Evolutionary conservation across 2,888 invertebrate species (phyloP), one percentile per base, ranked within the genome.

Genomic region (Philonicus albiceps): DNA sequence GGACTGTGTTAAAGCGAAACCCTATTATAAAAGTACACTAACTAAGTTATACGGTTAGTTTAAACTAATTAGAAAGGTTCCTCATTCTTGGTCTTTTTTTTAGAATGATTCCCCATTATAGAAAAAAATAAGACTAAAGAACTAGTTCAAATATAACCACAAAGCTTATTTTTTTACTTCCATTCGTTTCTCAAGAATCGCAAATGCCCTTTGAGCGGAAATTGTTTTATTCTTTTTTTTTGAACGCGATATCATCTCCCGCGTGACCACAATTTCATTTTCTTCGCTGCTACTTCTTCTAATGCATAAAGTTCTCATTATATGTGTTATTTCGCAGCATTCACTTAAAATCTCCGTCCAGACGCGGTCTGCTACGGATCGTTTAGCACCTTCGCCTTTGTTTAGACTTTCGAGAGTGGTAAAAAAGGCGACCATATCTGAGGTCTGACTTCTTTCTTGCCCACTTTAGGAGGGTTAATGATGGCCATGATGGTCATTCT

Each of bases 371-470:
- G 76, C 34, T 43, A 37, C 76, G 76, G 34, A 40, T 76, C 76
- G 76, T 76, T 76, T 76, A 76, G 40, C 76, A 76, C 40, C 40
- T 76, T 27, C 64, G 11, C 64, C 76, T 76, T 76, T 76, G 76
- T 76, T 76, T 31, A 76, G 22, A 76, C 8, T 76, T 43, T 6
- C 22, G 22, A 76, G 27, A 34, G 34, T 19, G n/a, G 49, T 37
- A 37, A 19, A 40, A 76, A 40, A 76, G 40, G n/a, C 19, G 64
- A 22, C 64, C 64, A 8, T 13, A 27, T 64, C 64, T 64, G 64
- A 64, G 64, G 64, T 22, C 27, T 64, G 40, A 22, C 76, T 40
- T 37, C 76, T 76, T 76, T 76, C 75, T 64, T 19, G 40, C 22
- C 43, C 76, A 76, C 40, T 11, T 34, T 40, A 40, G 40, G 19